phyloP scores from a whole-genome alignment of 1,140 invertebrate genomes.

The Drosophila neocordata region DNA sequence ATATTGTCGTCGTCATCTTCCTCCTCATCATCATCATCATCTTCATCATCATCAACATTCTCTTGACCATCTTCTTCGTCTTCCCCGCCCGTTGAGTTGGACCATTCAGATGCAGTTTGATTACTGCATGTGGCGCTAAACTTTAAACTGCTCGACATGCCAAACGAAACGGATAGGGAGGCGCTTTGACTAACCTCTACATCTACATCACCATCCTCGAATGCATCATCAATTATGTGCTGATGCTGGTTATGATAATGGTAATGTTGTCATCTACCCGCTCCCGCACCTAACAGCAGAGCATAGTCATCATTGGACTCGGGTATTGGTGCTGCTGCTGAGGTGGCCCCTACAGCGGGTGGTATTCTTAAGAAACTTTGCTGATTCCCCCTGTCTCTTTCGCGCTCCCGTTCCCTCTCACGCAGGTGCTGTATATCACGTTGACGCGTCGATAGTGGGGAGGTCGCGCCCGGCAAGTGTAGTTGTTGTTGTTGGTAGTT shows the following conservation, averaged over 20 bases:
- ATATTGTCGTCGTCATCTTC: conserved; percentile 27
- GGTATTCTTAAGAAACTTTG: conserved; percentile 61
- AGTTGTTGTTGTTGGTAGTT: conserved; percentile 76
- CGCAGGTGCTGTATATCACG: conserved; percentile 69
- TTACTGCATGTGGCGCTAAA: conserved; percentile 72
- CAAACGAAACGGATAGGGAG: conserved; percentile 72
- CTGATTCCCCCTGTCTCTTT: conserved; percentile 42
- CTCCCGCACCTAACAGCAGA: conserved; percentile 64
- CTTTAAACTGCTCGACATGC: conserved; percentile 75
- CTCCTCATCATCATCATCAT: conserved; percentile 39
- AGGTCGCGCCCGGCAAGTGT: conserved; percentile 51
- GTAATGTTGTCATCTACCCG: conserved; percentile 78
- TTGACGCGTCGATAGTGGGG: conserved; percentile 51
- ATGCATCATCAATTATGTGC: conserved; percentile 46
- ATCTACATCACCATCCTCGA: conserved; percentile 60
- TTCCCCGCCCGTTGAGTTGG: conserved; percentile 71
- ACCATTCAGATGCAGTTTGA: conserved; percentile 73
- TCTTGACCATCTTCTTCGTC: conserved; percentile 53
- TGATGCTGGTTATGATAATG: conserved; percentile 49
- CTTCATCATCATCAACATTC: conserved; percentile 35
- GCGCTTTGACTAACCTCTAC: conserved; percentile 70
- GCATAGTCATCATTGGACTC: conserved; percentile 78
- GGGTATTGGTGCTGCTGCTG: conserved; percentile 69
- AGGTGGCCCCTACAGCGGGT: conserved; percentile 36
- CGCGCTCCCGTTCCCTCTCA: conserved; percentile 42